Conservation (phyloP, 2,888 invertebrate species). For the Poecilus cupreus region DNA sequence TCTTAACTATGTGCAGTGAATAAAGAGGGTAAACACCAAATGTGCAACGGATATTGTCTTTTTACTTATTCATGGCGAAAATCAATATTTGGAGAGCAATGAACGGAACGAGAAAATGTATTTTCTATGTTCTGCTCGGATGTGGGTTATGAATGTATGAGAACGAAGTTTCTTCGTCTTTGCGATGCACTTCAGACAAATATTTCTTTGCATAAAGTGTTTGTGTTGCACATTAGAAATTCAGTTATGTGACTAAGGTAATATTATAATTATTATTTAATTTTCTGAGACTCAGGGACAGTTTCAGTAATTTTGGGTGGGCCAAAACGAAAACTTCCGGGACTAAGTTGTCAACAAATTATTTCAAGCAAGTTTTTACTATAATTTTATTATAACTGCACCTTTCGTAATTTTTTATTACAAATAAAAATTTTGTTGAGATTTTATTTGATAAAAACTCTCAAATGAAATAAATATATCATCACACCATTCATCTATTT, state of each 20-base stretch:
- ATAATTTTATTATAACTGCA: no score
- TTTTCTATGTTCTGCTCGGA: neutral
- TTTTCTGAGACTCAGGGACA: neutral
- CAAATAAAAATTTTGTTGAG: no score
- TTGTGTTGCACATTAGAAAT: no score
- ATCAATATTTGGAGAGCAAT: slow-evolving; percentile 18
- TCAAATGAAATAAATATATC: no score
- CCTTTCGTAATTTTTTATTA: no score
- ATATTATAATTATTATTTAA: neutral
- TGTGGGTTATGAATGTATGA: neutral
- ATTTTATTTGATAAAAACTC: no score
- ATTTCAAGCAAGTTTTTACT: no score
- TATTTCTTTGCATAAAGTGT: no score
- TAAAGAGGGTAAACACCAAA: neutral
- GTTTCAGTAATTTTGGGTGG: neutral
- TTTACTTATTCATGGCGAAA: neutral
- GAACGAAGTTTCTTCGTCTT: neutral
- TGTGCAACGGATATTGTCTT: neutral
- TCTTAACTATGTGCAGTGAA: neutral
- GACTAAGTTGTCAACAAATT: no score
- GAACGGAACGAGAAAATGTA: neutral
- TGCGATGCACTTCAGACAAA: no score
- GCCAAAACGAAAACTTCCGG: neutral
- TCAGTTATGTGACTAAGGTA: neutral
- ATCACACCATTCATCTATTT: no score